Conservation (phyloP, 1,140 invertebrate species). For the Trinorchestia longiramus region DNA sequence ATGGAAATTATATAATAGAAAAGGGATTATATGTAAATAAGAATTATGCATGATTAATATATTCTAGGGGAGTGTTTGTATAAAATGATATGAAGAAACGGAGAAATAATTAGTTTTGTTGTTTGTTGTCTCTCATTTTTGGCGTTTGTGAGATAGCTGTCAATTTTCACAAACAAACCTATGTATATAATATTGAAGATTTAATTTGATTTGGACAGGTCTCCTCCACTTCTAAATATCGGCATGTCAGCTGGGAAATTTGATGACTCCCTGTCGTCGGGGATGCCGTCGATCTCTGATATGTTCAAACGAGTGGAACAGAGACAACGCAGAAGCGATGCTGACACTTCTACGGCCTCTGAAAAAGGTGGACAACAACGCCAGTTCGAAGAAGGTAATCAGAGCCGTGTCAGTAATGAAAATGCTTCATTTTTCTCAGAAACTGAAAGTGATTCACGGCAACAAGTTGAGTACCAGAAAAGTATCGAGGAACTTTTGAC, state of each 20-base stretch:
- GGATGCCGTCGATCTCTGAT: constrained; percentile 67
- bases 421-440: neutral
- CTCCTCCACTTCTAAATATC: constrained; percentile 77
- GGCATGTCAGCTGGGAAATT: constrained; percentile 86
- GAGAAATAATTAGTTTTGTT: too few relatives aligned
- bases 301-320: constrained; percentile 67
- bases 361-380: neutral
- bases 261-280: constrained; percentile 74
- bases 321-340: constrained; percentile 24
- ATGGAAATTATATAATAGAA: too few relatives aligned
- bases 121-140: neutral
- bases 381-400: neutral
- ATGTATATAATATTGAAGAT: neutral
- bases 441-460: neutral
- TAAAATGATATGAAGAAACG: too few relatives aligned
- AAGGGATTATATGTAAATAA: too few relatives aligned
- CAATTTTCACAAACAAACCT: neutral
- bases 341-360: neutral
- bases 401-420: neutral
- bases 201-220: constrained; percentile 59
- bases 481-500: neutral
- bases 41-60: too few relatives aligned
- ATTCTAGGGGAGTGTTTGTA: too few relatives aligned
- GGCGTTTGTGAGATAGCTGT: neutral
- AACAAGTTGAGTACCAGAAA: neutral